Base-by-base conservation (phyloP, 2,888 invertebrate genomes). In the Agelastica alni region DNA sequence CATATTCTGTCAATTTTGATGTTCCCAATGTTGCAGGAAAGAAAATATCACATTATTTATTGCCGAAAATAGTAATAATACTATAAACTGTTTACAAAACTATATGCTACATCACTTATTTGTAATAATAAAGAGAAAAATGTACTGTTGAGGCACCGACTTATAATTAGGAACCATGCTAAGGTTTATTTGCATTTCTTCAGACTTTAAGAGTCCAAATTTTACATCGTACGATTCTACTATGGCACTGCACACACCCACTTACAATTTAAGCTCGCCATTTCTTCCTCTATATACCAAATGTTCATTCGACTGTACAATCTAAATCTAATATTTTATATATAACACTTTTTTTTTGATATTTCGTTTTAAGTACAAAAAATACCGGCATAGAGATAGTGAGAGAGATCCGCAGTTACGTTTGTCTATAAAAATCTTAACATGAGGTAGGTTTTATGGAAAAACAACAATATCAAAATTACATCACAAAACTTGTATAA, bases 111-210 rank as follows among this genome's bases (percentile, higher is more conserved):
- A 3, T 26, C 26, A 7, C 26, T 26, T 7, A 9, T 26, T 26
- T 26, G 9, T 1, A 26, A 26, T 26, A 26, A 7, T 26, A 7
- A 26, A 26, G 6, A 7, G 9, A 26, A 26, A 26, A 66, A 64
- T 61, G 16, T 70, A 75, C 75, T 75, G 76, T 75, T 75, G 76
- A 75, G 75, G 75, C 73, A 75, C 75, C 72, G 75, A 73, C 71
- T 69, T 67, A 57, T 69, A 70, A 70, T 68, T 76, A 76, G 76
- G 76, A 76, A 77, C 76, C 73, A 75, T 72, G 71, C 69, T 67
- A 61, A 72, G 70, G 71, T 72, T 74, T 72, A 72, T 75, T 75
- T 74, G 74, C 75, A 73, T 73, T 74, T 73, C 72, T 74, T 73
- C 69, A 65, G 67, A 70, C 68, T 68, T 69, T 68, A 70, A 70